Percentiles rank a stretch among this genome's conserved stretches.
phyloP scores from a whole-genome alignment of 2,113 vertebrate genomes.

The Malaclemys terrapin region DNA sequence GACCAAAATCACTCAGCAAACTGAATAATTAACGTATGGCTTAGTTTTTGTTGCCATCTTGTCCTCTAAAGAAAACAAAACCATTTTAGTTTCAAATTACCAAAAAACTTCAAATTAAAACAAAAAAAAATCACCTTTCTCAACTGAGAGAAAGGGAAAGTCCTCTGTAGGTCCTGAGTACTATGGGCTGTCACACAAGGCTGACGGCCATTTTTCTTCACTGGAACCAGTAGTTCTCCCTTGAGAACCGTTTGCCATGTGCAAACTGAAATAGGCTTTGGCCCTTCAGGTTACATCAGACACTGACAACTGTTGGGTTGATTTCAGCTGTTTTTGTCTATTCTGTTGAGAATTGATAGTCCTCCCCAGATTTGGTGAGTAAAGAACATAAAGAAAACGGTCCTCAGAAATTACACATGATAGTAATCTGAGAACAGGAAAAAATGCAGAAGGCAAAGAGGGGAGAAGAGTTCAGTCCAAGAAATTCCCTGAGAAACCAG shows the following conservation, averaged over 20 bases:
- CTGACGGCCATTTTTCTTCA: conserved; percentile 57
- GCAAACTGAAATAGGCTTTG: conserved; percentile 57
- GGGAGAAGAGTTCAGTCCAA: neutral
- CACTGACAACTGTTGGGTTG: conserved; percentile 53
- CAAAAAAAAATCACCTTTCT: neutral
- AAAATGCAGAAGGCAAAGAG: neutral
- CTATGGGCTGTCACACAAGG: conserved; percentile 31
- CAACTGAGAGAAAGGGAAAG: neutral
- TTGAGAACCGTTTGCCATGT: conserved; percentile 59
- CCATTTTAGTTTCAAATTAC: neutral
- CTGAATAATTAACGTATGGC: neutral
- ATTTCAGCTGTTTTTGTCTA: conserved; percentile 47
- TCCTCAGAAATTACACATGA: neutral
- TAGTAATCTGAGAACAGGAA: neutral
- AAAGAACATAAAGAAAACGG: neutral
- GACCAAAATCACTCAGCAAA: neutral
- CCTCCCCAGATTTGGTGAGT: neutral
- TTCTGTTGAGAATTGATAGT: neutral
- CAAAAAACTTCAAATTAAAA: neutral
- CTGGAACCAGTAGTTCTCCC: conserved; percentile 28
- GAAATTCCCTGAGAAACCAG: neutral
- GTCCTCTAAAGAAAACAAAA: neutral
- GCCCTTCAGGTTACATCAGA: conserved; percentile 50
- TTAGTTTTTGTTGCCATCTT: neutral
- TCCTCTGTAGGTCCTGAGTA: neutral